These are phyloP conservation scores for Graptemys geographica DNA, from an alignment of 2,797 vertebrate genomes.

Conservation along the genomic window DNA sequence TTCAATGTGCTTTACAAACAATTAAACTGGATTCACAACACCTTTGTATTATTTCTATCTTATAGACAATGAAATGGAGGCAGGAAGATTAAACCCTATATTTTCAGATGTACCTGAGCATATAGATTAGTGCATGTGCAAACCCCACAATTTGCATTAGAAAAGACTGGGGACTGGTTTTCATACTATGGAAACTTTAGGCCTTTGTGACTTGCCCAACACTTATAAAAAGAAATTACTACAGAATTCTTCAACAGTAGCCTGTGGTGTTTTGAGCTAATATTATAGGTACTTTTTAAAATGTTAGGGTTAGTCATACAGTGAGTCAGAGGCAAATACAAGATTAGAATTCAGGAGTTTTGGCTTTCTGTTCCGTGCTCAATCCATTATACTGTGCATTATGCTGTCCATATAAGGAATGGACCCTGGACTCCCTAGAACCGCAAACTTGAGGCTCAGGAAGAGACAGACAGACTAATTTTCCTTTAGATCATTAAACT, in stretches of 20 bases:
- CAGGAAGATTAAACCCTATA: too few relatives aligned
- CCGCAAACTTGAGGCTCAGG: conserved; percentile 27
- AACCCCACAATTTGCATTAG: background rate
- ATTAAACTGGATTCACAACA: too few relatives aligned
- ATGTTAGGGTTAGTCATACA: background rate
- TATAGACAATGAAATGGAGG: too few relatives aligned
- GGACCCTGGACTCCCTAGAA: background rate
- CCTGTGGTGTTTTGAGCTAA: background rate
- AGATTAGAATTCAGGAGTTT: background rate
- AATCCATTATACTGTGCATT: background rate
- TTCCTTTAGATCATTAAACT: background rate
- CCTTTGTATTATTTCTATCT: too few relatives aligned
- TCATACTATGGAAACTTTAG: accelerated
- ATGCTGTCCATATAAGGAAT: background rate
- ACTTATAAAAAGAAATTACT: background rate
- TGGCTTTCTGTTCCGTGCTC: background rate
- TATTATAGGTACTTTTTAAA: background rate
- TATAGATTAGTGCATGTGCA: too few relatives aligned
- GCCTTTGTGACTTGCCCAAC: background rate
- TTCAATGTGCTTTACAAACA: too few relatives aligned
- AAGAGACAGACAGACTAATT: conserved; percentile 40
- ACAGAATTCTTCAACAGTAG: accelerated
- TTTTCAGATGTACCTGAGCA: too few relatives aligned
- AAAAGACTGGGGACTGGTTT: accelerated
- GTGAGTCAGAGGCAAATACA: background rate